Evolutionary conservation across 2,888 invertebrate genomes (phyloP), one percentile per base, ranked within the genome.

Genomic region (Parochlus steinenii): DNA sequence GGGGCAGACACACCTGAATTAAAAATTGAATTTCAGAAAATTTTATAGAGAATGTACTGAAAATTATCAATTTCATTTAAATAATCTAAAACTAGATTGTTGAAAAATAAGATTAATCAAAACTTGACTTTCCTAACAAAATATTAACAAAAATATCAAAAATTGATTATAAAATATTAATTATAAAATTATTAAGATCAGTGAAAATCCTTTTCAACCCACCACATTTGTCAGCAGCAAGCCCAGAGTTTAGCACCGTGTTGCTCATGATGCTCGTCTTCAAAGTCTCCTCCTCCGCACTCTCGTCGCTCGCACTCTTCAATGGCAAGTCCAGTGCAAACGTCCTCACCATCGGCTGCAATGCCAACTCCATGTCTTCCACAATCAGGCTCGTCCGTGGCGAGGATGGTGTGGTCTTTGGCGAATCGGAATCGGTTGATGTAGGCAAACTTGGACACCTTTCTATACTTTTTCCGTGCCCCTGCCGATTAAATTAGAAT

Each of bases 401-500:
- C 30, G 36, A 36, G 20, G 36, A 29, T 30, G 24, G 26, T 36
- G 12, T 22, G 11, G 36, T 36, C 12, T 22, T 30, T 10, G 36
- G 36, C 5, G 36, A 36, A 34, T 34, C 34, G 17, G 36, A 36
- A 36, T 36, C 36, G 36, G 30, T 30, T 29, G 36, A 36, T 19
- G 36, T 29, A 36, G n/a, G 36, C 12, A 26, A 36, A 36, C 36
- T 36, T 29, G 36, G 36, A 36, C 17, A 36, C 25, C 26, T 36
- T 36, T 23, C 36, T 29, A 36, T 30, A 36, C 25, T 36, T 35
- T 35, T 40, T 41, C 55, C 52, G 58, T 58, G 58, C 58, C 58
- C 58, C 58, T 58, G 57, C 58, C 58, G 57, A 58, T 58, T 58
- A 27, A 36, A 36, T 29, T 15, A 20, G 30, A 36, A 36, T 36